Evolutionary conservation across 2,888 invertebrate genomes (phyloP), one percentile per base, ranked within the genome.

Genomic region (Camponotus fellah): DNA sequence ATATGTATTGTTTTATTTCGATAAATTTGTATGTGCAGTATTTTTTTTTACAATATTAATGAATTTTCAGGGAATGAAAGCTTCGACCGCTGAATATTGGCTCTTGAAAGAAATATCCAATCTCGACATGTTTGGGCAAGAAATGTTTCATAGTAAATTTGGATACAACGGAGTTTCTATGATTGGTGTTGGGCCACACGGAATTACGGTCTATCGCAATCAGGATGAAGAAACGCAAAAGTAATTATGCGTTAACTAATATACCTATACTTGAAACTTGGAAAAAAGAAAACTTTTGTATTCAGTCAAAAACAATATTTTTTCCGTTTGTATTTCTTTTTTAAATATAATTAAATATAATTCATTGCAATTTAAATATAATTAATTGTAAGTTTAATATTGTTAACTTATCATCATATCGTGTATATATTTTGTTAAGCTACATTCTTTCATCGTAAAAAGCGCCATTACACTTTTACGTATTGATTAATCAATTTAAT

Each of bases 131-230:
- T 98, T 98, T 94, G 98, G 98, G 0, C 97, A 98, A 94, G 98
- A 98, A 94, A 95, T 97, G 88, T 98, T 98, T 94, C 97, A 97
- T 93, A 97, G 97, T 93, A 96, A 97, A 94, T 96, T 96, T 77
- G 95, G 96, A 77, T 96, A 95, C 14, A 95, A 95, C 87, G 95
- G 94, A 75, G 96, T 96, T 87, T 93, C 94, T 10, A 92, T 95
- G 92, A 96, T 98, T 84, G 97, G 98, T 0, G 98, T 98, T 12
- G 98, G 98, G 1, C 98, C 98, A 0, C 97, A 97, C 91, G 98
- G 98, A 82, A 96, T 98, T 87, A 97, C 97, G 85, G 96, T 98
- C 72, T 97, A 97, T 90, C 96, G 96, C 92, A 96, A 95, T 85
- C 96, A 96, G 92, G 97, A 96, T 93, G 96, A 96, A 91, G 97